Evolutionary conservation across 2,888 invertebrate species (phyloP), one percentile per base, ranked within the genome.

Genomic region (Operophtera brumata): DNA sequence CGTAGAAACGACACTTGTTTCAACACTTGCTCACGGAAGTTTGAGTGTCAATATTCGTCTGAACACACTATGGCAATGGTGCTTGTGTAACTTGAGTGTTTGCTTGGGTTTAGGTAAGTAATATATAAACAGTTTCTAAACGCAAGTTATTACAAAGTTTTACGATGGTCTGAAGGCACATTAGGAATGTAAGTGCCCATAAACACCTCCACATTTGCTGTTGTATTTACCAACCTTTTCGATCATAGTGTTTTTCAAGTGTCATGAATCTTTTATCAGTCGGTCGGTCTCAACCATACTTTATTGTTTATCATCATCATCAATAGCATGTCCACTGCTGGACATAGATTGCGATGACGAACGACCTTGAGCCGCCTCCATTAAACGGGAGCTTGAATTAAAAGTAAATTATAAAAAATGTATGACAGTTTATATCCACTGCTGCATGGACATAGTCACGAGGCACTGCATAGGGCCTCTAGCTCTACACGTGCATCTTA

Each of bases 1-100:
- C 34, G 46, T 75, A 67, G 69, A 67, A 75, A 76, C 71, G 73
- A 61, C 65, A 76, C 72, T 72, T 73, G 77, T 68, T 76, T 64
- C 68, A 71, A 60, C 69, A 72, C 66, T 66, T 56, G 32, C 53
- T 45, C 32, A 53, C 58, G 63, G 62, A 63, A 61, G 61, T 52
- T 54, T 59, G 39, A 59, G 57, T 62, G 64, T 64, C 65, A 67
- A 67, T 64, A 67, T 66, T 60, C 50, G 54, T 46, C 40, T 49
- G 61, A 42, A 45, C 53, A 59, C 42, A 61, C 59, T 58, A 55
- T 47, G 62, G 37, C 58, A 56, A 61, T 45, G 54, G 52, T 52
- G 47, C 61, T 65, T 65, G 53, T 59, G 66, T 49, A 62, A 61
- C 57, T 49, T 20, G 26, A 50, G 47, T 30, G 28, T 42, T 48